Evolutionary conservation across 37 sponge, comb jelly and placozoan species (phyloP).

Genomic region (Aplysina aerophoba): DNA sequence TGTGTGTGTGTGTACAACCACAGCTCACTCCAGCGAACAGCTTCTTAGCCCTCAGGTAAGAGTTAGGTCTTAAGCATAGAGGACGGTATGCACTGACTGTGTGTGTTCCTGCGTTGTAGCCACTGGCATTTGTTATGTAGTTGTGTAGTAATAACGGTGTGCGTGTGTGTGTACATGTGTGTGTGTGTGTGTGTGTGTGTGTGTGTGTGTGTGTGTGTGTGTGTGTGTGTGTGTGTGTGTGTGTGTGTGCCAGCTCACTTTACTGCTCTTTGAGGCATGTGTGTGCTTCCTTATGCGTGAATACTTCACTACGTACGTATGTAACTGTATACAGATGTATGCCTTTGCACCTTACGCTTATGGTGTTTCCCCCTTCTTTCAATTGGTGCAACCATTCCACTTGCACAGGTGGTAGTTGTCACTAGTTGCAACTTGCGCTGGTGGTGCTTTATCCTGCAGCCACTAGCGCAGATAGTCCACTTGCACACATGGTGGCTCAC

Average conservation of each 20-base stretch:
- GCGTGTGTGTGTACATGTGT: constrained; percentile 29
- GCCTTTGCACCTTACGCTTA: neutral
- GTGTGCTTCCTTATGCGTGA: neutral
- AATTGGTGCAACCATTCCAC: neutral
- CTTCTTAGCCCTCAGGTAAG: neutral
- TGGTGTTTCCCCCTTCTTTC: neutral
- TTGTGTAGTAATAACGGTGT: neutral
- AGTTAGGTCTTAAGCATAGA: no score
- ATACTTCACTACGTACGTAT: neutral
- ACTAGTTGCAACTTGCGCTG: no score
- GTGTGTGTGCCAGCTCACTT: neutral
- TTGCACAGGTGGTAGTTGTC: neutral
- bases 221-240: constrained; percentile 26
- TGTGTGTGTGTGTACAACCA: no score
- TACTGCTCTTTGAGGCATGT: neutral
- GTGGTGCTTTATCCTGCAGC: no score
- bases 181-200: constrained; percentile 33
- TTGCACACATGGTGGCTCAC: no score
- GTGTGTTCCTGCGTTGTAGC: no score
- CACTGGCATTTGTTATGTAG: no score
- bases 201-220: constrained; percentile 34
- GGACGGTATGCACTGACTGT: no score
- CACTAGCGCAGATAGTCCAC: no score
- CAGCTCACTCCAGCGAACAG: neutral
- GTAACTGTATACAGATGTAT: neutral